phyloP scores from a whole-genome alignment of 2,797 vertebrate species.

The Scolopax bukidnonensis region DNA sequence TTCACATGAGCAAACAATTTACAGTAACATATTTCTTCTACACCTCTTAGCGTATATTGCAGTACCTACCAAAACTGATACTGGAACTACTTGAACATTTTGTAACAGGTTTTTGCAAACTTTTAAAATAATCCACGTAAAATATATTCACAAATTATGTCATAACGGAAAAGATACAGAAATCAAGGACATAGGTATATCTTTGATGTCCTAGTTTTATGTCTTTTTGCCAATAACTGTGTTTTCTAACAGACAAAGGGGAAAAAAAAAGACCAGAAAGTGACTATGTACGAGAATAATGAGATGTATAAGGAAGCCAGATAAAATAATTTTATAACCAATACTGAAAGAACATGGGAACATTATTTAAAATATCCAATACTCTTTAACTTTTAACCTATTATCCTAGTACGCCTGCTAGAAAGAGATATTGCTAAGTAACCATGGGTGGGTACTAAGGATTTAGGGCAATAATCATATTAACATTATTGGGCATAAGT shows the following conservation, averaged over 20 bases:
- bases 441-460: neutral
- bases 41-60: accelerated
- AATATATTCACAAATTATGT: neutral
- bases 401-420: neutral
- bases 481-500: neutral
- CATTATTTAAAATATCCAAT: neutral
- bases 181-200: neutral
- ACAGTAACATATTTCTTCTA: neutral
- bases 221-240: neutral
- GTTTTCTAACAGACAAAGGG: neutral
- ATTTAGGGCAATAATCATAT: neutral
- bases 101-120: neutral
- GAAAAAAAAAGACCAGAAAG: neutral
- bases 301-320: neutral
- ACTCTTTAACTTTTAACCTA: neutral
- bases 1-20: neutral
- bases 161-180: neutral
- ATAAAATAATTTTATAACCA: neutral
- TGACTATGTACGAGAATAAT: neutral
- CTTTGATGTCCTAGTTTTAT: neutral
- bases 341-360: neutral
- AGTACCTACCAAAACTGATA: neutral
- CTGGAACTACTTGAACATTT: neutral
- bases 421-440: neutral
- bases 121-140: neutral